phyloP scores from a whole-genome alignment of 2,888 invertebrate species.

The Trissoscelio sp. region DNA sequence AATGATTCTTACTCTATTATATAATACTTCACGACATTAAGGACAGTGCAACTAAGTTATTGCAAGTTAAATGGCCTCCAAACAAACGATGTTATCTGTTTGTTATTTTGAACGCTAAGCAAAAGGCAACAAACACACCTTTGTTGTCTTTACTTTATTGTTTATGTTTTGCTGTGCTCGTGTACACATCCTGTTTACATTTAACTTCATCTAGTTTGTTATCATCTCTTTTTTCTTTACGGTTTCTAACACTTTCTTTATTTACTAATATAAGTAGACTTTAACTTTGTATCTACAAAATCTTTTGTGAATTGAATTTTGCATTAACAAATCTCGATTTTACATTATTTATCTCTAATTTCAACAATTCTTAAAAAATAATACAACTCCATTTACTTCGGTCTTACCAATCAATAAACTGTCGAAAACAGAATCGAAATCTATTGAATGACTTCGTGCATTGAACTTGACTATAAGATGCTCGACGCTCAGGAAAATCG shows the following conservation, averaged over 20 bases:
- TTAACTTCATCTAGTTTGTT: conserved; percentile 24
- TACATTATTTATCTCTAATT: conserved; percentile 26
- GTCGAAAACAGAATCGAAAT: conserved; percentile 35
- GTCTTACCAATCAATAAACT: conserved; percentile 37
- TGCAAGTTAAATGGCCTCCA: conserved; percentile 17
- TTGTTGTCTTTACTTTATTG: conserved; percentile 9
- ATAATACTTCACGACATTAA: neutral
- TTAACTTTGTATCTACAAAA: neutral
- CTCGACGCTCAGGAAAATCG: conserved; percentile 39
- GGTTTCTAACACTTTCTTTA: neutral
- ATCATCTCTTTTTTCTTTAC: conserved; percentile 9
- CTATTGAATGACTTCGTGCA: conserved; percentile 32
- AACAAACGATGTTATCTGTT: conserved; percentile 29
- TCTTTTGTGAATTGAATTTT: conserved; percentile 30
- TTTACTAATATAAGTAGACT: too few species aligned
- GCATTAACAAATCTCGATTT: neutral
- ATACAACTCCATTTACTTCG: conserved; percentile 21
- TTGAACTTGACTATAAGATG: conserved; percentile 35
- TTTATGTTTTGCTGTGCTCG: conserved; percentile 12
- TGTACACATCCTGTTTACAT: conserved; percentile 6
- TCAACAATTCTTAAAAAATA: conserved; percentile 33
- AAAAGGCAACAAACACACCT: conserved; percentile 8
- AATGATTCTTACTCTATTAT: neutral
- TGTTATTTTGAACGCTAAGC: conserved; percentile 23
- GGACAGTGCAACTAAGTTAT: neutral